These are phyloP conservation scores for Ormyrus nitidulus DNA, from an alignment of 2,888 invertebrate species.

Conservation along the genomic window DNA sequence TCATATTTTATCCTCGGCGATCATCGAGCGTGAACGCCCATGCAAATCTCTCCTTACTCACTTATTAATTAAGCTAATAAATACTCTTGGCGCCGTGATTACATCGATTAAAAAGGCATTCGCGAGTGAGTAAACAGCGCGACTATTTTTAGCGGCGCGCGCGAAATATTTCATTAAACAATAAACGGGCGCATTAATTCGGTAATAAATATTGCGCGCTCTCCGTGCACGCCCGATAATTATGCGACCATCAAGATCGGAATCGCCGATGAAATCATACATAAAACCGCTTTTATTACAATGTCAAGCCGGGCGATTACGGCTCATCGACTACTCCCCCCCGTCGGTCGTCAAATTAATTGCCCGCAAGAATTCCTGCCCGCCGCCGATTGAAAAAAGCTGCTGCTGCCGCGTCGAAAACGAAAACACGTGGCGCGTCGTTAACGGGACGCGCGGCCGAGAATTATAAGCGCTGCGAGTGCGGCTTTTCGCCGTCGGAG, in stretches of 20 bases:
- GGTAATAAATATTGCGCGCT: conserved; percentile 36
- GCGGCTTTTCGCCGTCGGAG: too few relatives aligned
- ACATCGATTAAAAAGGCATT: background rate
- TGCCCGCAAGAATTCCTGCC: conserved; percentile 7
- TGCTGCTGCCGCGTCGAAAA: background rate
- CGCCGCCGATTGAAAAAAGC: background rate
- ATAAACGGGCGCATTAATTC: conserved; percentile 19
- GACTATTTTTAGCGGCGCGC: conserved; percentile 8
- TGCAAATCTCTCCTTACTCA: too few relatives aligned
- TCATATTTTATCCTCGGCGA: too few relatives aligned
- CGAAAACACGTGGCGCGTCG: background rate
- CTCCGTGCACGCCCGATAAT: conserved; percentile 14
- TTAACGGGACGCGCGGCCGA: background rate
- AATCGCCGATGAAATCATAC: conserved; percentile 35
- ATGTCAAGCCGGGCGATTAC: conserved; percentile 42
- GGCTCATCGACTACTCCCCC: conserved; percentile 28
- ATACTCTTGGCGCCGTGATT: background rate
- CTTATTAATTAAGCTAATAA: too few relatives aligned
- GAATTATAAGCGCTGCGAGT: background rate
- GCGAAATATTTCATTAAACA: conserved; percentile 13
- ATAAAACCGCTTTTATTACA: conserved; percentile 39
- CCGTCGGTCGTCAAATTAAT: conserved; percentile 33
- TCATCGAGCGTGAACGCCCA: too few relatives aligned
- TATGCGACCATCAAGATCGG: conserved; percentile 30
- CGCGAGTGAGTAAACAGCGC: background rate